Base-by-base conservation (phyloP, 2,797 vertebrate species). In the Pterois miles region DNA sequence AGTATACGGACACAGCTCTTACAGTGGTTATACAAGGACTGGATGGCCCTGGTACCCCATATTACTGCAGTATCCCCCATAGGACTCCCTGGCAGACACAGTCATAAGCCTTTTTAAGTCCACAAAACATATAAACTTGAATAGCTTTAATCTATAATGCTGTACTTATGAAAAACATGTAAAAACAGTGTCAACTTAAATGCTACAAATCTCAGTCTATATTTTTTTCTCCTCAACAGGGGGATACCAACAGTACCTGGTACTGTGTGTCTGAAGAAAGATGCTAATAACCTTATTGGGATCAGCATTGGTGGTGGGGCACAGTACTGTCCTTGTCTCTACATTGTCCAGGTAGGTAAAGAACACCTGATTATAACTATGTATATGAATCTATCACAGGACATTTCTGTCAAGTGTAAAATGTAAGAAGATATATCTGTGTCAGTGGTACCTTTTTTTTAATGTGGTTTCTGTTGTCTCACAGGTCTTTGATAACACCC, bases 291-390 rank as follows among this genome's bases (percentile, higher is more conserved):
- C 91, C 95, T 99, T 29, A 98, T 99, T 18, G 98, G 98, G 36
- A 99, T 99, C 93, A 99, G 98, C 68, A 99, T 99, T 50, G 98
- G 98, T 4, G 98, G 98, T 18, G 98, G 98, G 14, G 98, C 98
- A 13, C 98, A 98, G 89, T 97, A 98, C 90, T 99, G 98, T 14
- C 98, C 98, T 25, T 99, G 98, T 81, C 98, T 99, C 82, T 99
- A 99, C 80, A 99, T 99, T 27, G 98, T 99, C 43, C 98, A 99
- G 97, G 98, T 99, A 11, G 3, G 52, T 43, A 53, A 0, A 84
- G 10, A 71, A 33, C 12, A 56, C 20, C 3, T 25, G 3, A n/a
- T 25, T 2, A 1, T 18, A 65, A 40, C 7, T 0, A 1, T 25
- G 12, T 34, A 53, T 40, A 33, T 64, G 5, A 23, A 33, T 22